Evolutionary conservation across 2,888 invertebrate species (phyloP).

Genomic region (Hypercompe scribonia): DNA sequence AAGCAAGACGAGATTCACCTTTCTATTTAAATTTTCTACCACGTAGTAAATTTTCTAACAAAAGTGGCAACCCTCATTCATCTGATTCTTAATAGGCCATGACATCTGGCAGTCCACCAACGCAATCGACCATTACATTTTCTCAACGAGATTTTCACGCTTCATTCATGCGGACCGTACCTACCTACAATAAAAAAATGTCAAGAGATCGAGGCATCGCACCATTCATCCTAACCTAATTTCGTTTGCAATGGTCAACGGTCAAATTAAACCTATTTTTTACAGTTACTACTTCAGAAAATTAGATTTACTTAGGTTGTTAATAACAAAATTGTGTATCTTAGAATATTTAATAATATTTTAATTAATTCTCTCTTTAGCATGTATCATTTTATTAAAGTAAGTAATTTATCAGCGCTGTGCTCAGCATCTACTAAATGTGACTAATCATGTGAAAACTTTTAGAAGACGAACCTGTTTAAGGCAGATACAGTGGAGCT

Average conservation of each 20-base stretch:
- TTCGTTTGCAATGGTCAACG: slow-evolving; percentile 52
- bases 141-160: slow-evolving; percentile 57
- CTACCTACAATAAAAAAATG: slow-evolving; percentile 36
- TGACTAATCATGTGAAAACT: neutral
- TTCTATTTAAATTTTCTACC: slow-evolving; percentile 1
- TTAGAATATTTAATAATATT: too few relatives aligned
- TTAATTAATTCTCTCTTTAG: neutral
- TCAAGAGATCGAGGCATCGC: slow-evolving; percentile 46
- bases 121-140: slow-evolving; percentile 54
- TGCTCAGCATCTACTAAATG: neutral
- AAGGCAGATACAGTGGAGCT: neutral
- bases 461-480: neutral
- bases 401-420: neutral
- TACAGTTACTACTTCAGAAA: neutral
- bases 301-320: neutral
- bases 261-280: slow-evolving; percentile 29
- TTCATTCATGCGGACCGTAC: slow-evolving; percentile 51
- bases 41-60: slow-evolving; percentile 29
- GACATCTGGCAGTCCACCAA: slow-evolving; percentile 54
- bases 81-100: slow-evolving; percentile 47
- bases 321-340: neutral
- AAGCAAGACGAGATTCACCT: neutral
- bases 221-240: slow-evolving; percentile 60
- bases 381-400: neutral
- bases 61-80: slow-evolving; percentile 43